These are phyloP conservation scores for Siderastrea radians DNA, from an alignment of 92 coral and sea anemone species.

Conservation along the genomic window DNA sequence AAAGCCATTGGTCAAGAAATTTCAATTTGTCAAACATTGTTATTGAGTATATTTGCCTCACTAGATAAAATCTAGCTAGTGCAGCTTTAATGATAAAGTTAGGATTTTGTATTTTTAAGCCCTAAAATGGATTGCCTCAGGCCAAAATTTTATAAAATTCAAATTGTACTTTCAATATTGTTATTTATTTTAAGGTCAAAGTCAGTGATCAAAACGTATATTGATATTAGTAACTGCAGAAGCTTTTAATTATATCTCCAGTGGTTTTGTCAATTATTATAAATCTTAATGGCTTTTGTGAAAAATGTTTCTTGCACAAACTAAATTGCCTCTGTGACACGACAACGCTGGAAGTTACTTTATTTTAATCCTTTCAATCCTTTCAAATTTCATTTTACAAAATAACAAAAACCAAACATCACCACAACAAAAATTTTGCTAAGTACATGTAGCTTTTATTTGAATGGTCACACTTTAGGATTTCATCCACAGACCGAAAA, in stretches of 20 bases:
- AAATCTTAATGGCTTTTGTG: neutral
- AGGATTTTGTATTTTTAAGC: neutral
- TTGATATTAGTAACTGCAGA: neutral
- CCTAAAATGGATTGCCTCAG: neutral
- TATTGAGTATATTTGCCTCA: constrained; percentile 3
- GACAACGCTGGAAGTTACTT: neutral
- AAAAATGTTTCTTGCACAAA: neutral
- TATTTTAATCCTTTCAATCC: too few relatives aligned
- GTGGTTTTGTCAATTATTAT: neutral
- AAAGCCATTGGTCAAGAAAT: constrained; percentile 20
- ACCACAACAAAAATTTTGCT: too few relatives aligned
- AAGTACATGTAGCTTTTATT: too few relatives aligned
- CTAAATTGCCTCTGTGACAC: neutral
- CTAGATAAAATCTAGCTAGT: neutral
- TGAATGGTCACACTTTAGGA: too few relatives aligned
- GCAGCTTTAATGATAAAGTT: neutral
- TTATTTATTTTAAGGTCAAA: neutral
- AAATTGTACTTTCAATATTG: neutral
- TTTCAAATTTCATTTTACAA: too few relatives aligned
- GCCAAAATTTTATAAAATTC: neutral
- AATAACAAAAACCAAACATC: too few relatives aligned
- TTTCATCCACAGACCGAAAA: too few relatives aligned
- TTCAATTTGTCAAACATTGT: constrained; percentile 18
- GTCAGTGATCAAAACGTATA: neutral
- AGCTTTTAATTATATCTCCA: neutral